Evolutionary conservation across 2,113 vertebrate species (phyloP).

Genomic region (Sebastes fasciatus): DNA sequence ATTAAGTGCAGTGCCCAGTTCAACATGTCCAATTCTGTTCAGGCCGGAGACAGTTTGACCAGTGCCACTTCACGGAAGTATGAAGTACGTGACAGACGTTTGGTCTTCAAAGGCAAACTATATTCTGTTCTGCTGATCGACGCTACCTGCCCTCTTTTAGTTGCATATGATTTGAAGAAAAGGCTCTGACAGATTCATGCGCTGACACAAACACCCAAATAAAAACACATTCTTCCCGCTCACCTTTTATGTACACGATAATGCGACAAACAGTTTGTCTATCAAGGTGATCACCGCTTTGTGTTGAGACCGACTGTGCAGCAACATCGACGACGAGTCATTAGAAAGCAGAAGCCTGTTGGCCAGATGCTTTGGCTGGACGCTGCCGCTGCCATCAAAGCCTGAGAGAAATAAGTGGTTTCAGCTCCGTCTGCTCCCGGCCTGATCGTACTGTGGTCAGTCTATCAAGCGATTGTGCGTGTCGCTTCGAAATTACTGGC

Average conservation of each 20-base stretch:
- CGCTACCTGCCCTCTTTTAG: slow-evolving; percentile 52
- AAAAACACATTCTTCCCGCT: slow-evolving; percentile 35
- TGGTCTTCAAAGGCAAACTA: slow-evolving; percentile 66
- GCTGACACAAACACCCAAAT: slow-evolving; percentile 52
- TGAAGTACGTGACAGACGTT: slow-evolving; percentile 59
- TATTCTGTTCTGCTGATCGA: slow-evolving; percentile 30
- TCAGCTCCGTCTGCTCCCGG: slow-evolving; percentile 4
- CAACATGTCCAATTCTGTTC: slow-evolving; percentile 6
- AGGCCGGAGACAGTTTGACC: slow-evolving; percentile 43
- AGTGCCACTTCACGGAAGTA: slow-evolving; percentile 66
- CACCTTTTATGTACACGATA: slow-evolving; percentile 46
- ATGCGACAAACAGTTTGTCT: slow-evolving; percentile 50
- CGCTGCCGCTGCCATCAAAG: slow-evolving; percentile 27
- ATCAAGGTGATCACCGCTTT: slow-evolving; percentile 22
- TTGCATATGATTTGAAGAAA: slow-evolving; percentile 75
- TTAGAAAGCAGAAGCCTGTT: slow-evolving; percentile 34
- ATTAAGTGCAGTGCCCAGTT: slow-evolving; percentile 11
- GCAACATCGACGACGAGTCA: slow-evolving; percentile 40
- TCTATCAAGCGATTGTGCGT: slow-evolving; percentile 46
- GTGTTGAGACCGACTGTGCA: slow-evolving; percentile 33
- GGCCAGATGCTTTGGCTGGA: slow-evolving; percentile 38
- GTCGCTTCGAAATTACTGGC: slow-evolving; percentile 52
- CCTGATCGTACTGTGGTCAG: slow-evolving; percentile 5
- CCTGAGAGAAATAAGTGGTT: slow-evolving; percentile 37
- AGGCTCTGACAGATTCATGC: slow-evolving; percentile 61